These are phyloP conservation scores for Automeris io DNA, from an alignment of 2,888 invertebrate genomes.

Conservation along the genomic window DNA sequence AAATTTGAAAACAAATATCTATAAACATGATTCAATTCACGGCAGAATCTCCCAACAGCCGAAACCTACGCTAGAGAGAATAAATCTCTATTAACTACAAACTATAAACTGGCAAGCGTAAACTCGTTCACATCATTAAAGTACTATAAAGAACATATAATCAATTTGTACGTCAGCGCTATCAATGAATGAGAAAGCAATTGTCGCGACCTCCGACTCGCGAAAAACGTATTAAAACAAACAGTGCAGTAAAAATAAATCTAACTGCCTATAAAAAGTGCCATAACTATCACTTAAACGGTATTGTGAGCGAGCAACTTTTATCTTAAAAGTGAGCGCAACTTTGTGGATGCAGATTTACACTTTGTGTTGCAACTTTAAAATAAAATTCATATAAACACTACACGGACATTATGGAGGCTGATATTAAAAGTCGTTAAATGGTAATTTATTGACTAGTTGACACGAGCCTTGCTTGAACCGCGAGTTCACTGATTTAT, in stretches of 20 bases:
- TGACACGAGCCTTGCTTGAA: slow-evolving; percentile 30
- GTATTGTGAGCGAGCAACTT: slow-evolving; percentile 58
- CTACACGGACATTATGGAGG: slow-evolving; percentile 10
- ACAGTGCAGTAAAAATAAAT: slow-evolving; percentile 76
- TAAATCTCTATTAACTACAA: slow-evolving; percentile 21
- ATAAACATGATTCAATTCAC: slow-evolving; percentile 5
- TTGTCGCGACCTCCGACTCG: slow-evolving; percentile 60
- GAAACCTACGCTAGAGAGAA: slow-evolving; percentile 14
- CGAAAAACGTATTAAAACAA: slow-evolving; percentile 74
- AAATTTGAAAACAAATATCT: no score
- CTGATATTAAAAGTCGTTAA: slow-evolving; percentile 14
- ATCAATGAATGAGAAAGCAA: slow-evolving; percentile 53
- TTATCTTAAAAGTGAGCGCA: slow-evolving; percentile 51
- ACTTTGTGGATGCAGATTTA: slow-evolving; percentile 40
- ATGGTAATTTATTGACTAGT: slow-evolving; percentile 39
- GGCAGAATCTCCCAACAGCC: slow-evolving; percentile 4
- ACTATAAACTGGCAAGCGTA: slow-evolving; percentile 26
- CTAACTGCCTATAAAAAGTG: slow-evolving; percentile 76
- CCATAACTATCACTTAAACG: slow-evolving; percentile 77
- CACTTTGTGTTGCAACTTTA: slow-evolving; percentile 31
- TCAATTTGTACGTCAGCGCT: slow-evolving; percentile 31
- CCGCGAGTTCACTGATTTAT: slow-evolving; percentile 25
- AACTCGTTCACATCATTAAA: slow-evolving; percentile 30
- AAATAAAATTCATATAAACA: neutral
- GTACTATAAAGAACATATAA: slow-evolving; percentile 26